Evolutionary conservation across 2,888 invertebrate species (phyloP).

Genomic region (Hybos culiciformis): DNA sequence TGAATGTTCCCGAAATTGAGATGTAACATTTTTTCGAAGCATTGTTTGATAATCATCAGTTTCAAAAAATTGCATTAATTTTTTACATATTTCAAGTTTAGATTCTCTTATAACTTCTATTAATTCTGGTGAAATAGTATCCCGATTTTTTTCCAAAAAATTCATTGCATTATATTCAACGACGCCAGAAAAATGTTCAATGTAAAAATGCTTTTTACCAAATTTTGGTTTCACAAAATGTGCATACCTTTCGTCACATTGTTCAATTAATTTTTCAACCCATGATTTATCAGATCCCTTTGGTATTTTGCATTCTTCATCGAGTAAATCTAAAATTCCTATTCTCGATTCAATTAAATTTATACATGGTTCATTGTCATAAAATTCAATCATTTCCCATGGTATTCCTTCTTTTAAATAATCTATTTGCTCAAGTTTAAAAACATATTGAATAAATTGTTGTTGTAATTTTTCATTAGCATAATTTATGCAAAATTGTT

Average conservation of each 20-base stretch:
- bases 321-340: constrained; percentile 85
- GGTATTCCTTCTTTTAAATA: constrained; percentile 94
- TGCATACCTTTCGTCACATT: constrained; percentile 66
- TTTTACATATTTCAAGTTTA: constrained; percentile 28
- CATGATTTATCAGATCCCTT: constrained; percentile 86
- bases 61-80: constrained; percentile 29
- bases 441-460: constrained; percentile 96
- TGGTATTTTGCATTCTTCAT: constrained; percentile 96
- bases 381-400: constrained; percentile 97
- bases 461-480: constrained; percentile 98
- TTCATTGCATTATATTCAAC: constrained; percentile 86
- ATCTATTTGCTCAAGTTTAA: constrained; percentile 96
- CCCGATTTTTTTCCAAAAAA: constrained; percentile 94
- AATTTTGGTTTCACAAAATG: constrained; percentile 84
- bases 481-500: constrained; percentile 99
- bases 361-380: constrained; percentile 98
- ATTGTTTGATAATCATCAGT: constrained; percentile 1
- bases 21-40: constrained; percentile 7
- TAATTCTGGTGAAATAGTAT: constrained; percentile 91
- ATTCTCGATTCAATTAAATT: constrained; percentile 91
- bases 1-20: constrained; percentile 1
- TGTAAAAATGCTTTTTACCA: constrained; percentile 65
- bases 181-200: constrained; percentile 91
- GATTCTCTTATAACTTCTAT: constrained; percentile 54
- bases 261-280: constrained; percentile 77